Percentiles rank a stretch among this genome's conserved stretches.
These are phyloP conservation scores for Slavum lentiscoides DNA, from an alignment of 2,888 invertebrate species.

Conservation along the genomic window DNA sequence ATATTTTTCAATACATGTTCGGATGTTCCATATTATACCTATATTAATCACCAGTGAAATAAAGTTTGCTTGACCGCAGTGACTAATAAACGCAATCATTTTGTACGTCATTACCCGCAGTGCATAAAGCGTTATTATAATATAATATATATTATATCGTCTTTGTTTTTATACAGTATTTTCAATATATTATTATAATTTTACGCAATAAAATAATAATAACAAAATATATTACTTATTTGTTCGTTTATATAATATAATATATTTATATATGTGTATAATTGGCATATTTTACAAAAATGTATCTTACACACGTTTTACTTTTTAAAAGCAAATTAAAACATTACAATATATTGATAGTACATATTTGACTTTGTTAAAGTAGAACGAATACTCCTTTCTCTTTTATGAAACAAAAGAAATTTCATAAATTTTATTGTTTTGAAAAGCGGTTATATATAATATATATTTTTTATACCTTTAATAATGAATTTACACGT, in stretches of 20 bases:
- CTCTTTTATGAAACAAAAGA: not conserved
- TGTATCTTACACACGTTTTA: not conserved
- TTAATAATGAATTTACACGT: not conserved
- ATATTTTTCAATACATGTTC: no score
- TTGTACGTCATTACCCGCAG: not conserved
- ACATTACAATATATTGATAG: no score
- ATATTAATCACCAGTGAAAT: no score
- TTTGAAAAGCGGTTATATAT: no score
- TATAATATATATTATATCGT: not conserved
- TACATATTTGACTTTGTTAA: not conserved
- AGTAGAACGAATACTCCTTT: not conserved
- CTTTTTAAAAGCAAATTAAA: no score
- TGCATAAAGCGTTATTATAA: no score
- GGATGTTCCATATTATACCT: no score
- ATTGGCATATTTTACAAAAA: not conserved
- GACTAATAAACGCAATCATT: not conserved
- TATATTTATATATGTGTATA: not conserved
- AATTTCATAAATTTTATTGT: not conserved
- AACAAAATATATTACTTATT: not conserved
- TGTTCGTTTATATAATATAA: no score
- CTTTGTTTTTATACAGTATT: not conserved
- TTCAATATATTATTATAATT: not conserved
- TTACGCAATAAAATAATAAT: not conserved
- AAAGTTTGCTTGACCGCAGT: no score
- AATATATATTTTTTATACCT: no score